Evolutionary conservation across 2,797 vertebrate species (phyloP), one percentile per base, ranked within the genome.

Genomic region (Picus viridis): DNA sequence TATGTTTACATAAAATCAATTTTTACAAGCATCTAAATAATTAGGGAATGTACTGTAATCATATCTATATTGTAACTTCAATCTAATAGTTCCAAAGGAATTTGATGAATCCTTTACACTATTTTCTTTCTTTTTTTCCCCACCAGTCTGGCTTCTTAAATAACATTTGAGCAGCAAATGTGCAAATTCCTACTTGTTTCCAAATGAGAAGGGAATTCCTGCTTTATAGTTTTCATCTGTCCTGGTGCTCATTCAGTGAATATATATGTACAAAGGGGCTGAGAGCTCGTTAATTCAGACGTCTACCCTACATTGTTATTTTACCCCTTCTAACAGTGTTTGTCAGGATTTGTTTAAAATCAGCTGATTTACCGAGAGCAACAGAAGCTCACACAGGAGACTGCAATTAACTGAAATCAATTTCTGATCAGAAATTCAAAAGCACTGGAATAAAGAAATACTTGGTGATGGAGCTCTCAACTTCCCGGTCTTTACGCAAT

Each of bases 1-100:
- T 94, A 76, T 95, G 97, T 97, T 98, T 98, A 98, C 97, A 97
- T 97, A 97, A 98, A 98, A 98, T 98, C 97, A 97, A 97, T 98
- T 98, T 96, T 97, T 97, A 98, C 96, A 97, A 97, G 97, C 65
- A 69, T 93, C 96, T 96, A 96, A 98, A 98, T 98, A 97, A 98
- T 98, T 97, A 97, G 95, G 76, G 91, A 95, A 96, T 93, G 93
- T 59, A 71, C 77, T 30, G 8, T 93, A 96, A 89, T 88, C 95
- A 96, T 92, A 89, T 92, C 86, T 91, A 89, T 94, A 95, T 89
- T 97, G 82, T 67, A 71, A 93, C 47, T 80, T 95, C 83, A 74
- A 56, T 64, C 76, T 81, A 90, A 95, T 61, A 83, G 78, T 81
- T 83, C 13, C 39, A 86, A 76, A 63, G 91, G 82, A 88, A 73